phyloP scores from a whole-genome alignment of 2,113 vertebrate genomes.

The Solea senegalensis region DNA sequence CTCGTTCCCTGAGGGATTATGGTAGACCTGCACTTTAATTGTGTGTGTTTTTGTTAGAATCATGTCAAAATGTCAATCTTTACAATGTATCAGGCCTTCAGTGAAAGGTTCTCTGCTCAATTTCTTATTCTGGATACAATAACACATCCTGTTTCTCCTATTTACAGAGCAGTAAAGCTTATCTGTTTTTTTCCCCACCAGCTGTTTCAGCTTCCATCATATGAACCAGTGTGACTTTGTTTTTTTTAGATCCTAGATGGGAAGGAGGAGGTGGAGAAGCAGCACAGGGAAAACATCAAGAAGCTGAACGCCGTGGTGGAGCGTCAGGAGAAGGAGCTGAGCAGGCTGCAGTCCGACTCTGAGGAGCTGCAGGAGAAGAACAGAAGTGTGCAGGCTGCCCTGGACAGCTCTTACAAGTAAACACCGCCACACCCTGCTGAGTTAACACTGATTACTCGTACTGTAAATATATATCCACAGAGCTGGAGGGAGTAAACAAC shows the following conservation, averaged over 20 bases:
- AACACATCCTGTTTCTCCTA: too few relatives aligned
- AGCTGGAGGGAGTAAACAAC: too few relatives aligned
- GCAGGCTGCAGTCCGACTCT: conserved; percentile 81
- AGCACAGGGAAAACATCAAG: conserved; percentile 96
- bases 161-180: not conserved
- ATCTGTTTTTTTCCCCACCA: not conserved
- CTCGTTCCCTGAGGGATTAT: not conserved
- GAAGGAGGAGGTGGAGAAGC: conserved; percentile 96
- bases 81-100: too few relatives aligned
- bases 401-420: conserved; percentile 94
- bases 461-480: not conserved
- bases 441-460: not conserved
- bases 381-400: conserved; percentile 90
- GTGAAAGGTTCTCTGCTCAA: too few relatives aligned
- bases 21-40: too few relatives aligned
- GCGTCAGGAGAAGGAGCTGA: conserved; percentile 90
- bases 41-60: too few relatives aligned
- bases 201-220: not conserved
- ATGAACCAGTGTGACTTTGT: not conserved
- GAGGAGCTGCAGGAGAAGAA: conserved; percentile 92
- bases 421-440: conserved; percentile 5
- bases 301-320: conserved; percentile 91
- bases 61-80: too few relatives aligned
- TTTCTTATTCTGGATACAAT: too few relatives aligned
- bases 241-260: conserved; percentile 89